Percentiles rank a stretch among this genome's conserved stretches.
Conservation (phyloP, 2,797 vertebrate species). For the Pseudochirops corinnae region DNA sequence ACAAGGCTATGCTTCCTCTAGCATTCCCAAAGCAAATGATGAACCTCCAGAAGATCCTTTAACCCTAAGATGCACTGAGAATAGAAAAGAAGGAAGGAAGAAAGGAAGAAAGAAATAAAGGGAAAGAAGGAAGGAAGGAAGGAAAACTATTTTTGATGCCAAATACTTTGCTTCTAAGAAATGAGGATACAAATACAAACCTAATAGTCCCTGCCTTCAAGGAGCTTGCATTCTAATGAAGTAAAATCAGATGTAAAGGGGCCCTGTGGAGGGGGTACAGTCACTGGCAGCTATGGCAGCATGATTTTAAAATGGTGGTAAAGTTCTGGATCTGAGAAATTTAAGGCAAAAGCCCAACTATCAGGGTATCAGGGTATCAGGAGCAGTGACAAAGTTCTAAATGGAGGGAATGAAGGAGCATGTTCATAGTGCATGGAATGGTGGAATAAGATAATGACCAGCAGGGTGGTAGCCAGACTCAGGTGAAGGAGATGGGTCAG, state of each 20-base stretch:
- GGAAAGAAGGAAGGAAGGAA: not conserved
- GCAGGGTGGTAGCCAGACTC: not conserved
- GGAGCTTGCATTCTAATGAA: not conserved
- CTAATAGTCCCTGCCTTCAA: not conserved
- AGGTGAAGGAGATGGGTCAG: not conserved
- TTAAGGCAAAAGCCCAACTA: not conserved
- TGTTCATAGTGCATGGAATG: not conserved
- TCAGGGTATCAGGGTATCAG: not conserved
- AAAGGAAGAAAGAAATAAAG: not conserved
- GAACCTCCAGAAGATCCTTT: not conserved
- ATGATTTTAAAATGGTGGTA: not conserved
- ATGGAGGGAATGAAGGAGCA: not conserved
- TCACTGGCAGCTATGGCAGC: not conserved
- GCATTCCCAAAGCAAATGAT: not conserved
- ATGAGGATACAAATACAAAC: not conserved
- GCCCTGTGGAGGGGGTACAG: not conserved
- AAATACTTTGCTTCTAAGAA: not conserved
- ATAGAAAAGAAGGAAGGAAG: not conserved
- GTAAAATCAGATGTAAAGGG: not conserved
- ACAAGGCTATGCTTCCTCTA: not conserved
- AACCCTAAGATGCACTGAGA: slow-evolving; percentile 12
- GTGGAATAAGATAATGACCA: not conserved
- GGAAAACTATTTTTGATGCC: not conserved
- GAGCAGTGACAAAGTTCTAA: not conserved
- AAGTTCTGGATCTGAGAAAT: not conserved